Evolutionary conservation across 64 coral and sea anemone species (phyloP).

Genomic region (Actinia equina): DNA sequence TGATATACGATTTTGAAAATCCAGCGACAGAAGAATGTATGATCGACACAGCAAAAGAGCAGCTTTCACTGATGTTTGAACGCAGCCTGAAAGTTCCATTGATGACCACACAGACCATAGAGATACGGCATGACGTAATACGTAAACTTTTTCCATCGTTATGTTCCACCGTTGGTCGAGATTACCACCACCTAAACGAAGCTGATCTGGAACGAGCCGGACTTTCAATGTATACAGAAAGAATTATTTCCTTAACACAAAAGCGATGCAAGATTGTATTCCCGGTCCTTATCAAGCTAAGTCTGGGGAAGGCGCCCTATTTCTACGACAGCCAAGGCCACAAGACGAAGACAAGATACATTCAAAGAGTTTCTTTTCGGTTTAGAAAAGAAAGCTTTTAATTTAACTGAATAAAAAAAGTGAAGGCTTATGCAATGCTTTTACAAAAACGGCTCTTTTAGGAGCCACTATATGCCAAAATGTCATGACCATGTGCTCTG

Average conservation of each 20-base stretch:
- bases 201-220: too few species aligned
- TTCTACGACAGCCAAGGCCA: background rate
- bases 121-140: too few species aligned
- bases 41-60: too few species aligned
- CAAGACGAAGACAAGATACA: background rate
- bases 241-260: background rate
- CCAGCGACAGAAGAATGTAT: too few species aligned
- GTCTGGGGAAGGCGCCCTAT: background rate
- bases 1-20: too few species aligned
- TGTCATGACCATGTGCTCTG: background rate
- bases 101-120: too few species aligned
- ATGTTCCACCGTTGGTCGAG: too few species aligned
- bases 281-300: background rate
- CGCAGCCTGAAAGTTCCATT: too few species aligned
- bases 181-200: too few species aligned
- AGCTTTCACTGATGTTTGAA: too few species aligned
- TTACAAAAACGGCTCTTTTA: background rate
- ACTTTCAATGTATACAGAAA: background rate
- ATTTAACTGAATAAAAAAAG: background rate
- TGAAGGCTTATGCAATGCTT: too few species aligned
- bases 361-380: background rate
- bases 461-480: background rate
- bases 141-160: too few species aligned
- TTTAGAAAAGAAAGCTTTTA: background rate
- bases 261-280: background rate